Percentiles rank a stretch among this genome's conserved stretches.
Conservation (phyloP, 1,140 invertebrate species). For the Leptopilina boulardi region DNA sequence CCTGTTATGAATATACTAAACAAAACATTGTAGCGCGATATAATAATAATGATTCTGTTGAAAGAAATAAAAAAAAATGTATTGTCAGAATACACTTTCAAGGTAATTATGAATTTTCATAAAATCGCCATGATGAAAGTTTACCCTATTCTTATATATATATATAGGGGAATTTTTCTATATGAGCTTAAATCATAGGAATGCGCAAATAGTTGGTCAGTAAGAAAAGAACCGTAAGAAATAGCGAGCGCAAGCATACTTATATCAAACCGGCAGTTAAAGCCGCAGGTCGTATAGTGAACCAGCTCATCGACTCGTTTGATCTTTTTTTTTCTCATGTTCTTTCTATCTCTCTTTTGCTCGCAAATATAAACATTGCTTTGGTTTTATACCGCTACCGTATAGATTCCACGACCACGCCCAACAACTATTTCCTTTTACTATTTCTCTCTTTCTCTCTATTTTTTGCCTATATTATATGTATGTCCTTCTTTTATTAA, state of each 20-base stretch:
- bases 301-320: constrained; percentile 45
- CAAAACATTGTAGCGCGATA: neutral
- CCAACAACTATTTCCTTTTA: constrained; percentile 54
- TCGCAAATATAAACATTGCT: constrained; percentile 49
- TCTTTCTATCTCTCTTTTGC: constrained; percentile 53
- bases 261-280: constrained; percentile 54
- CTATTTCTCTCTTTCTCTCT: constrained; percentile 43
- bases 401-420: constrained; percentile 63
- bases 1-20: neutral
- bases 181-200: constrained; percentile 41
- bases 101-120: constrained; percentile 28
- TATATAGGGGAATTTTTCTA: neutral
- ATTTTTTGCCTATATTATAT: neutral
- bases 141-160: too few relatives aligned
- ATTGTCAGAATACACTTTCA: neutral
- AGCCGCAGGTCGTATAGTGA: constrained; percentile 44
- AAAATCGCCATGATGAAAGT: neutral
- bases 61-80: neutral
- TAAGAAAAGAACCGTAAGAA: constrained; percentile 65
- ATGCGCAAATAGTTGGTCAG: constrained; percentile 50
- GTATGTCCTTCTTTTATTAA: neutral
- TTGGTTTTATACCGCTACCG: constrained; percentile 51
- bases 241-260: constrained; percentile 45
- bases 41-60: too few relatives aligned
- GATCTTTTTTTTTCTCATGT: constrained; percentile 46